Conservation (phyloP, 2,888 invertebrate species). For the Cryptophagus acutangulus region DNA sequence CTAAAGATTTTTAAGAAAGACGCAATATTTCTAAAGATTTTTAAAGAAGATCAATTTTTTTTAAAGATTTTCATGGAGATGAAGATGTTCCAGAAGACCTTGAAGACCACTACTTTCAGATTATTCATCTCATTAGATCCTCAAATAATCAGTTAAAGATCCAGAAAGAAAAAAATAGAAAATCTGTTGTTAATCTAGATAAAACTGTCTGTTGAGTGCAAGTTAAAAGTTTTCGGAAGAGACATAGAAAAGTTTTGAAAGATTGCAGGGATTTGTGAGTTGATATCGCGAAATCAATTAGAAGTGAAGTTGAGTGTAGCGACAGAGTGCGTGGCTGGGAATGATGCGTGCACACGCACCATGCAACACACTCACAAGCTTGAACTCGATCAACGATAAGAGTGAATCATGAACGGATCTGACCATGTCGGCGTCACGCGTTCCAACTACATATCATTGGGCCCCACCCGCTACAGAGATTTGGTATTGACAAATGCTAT, state of each 20-base stretch:
- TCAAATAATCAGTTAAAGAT: too few relatives aligned
- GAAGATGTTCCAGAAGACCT: too few relatives aligned
- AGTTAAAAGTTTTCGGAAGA: conserved; percentile 25
- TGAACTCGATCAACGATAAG: conserved; percentile 22
- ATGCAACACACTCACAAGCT: background rate
- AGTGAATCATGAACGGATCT: conserved; percentile 32
- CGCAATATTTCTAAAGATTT: too few relatives aligned
- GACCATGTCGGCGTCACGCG: conserved; percentile 36
- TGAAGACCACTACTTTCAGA: too few relatives aligned
- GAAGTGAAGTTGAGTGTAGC: conserved; percentile 22
- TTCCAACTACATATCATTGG: conserved; percentile 35
- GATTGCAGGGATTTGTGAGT: conserved; percentile 27
- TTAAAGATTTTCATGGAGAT: too few relatives aligned
- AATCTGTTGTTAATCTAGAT: too few relatives aligned
- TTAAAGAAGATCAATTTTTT: too few relatives aligned
- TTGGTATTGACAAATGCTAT: conserved; percentile 46
- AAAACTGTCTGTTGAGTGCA: conserved; percentile 26
- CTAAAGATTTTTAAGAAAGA: too few relatives aligned
- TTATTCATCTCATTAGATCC: too few relatives aligned
- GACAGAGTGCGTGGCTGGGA: conserved; percentile 20
- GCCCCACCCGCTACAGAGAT: conserved; percentile 38
- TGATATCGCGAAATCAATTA: conserved; percentile 33
- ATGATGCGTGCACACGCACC: conserved; percentile 25
- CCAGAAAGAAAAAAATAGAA: too few relatives aligned
- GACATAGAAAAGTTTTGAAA: conserved; percentile 25